Evolutionary conservation across 2,797 vertebrate species (phyloP).

Genomic region (Rhadinocentrus ornatus): DNA sequence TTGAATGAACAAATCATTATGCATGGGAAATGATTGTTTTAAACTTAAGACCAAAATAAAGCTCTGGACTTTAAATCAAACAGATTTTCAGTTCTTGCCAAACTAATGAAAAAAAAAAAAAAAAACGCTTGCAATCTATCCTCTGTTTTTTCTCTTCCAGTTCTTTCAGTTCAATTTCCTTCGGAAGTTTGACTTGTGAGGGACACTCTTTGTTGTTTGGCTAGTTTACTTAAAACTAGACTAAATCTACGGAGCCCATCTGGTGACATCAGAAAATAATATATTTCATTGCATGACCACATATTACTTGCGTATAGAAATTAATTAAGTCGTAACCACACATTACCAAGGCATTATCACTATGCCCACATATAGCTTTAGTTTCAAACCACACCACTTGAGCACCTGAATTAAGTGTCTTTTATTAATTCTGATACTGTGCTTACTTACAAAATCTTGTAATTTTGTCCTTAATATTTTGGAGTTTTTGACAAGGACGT

Average conservation of each 20-base stretch:
- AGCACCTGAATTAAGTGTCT: too few relatives aligned
- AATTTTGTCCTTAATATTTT: too few relatives aligned
- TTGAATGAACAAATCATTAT: neutral
- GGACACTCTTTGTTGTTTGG: conserved; percentile 40
- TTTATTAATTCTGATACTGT: too few relatives aligned
- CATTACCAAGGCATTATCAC: too few relatives aligned
- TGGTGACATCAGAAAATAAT: neutral
- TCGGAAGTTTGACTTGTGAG: conserved; percentile 8
- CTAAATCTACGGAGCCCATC: conserved; percentile 23
- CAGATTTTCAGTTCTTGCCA: conserved; percentile 14
- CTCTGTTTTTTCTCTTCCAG: conserved; percentile 7
- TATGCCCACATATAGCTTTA: too few relatives aligned
- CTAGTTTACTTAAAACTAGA: conserved; percentile 42
- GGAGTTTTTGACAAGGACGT: too few relatives aligned
- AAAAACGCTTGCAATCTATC: too few relatives aligned
- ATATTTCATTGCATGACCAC: neutral
- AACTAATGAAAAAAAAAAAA: too few relatives aligned
- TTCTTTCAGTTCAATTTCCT: conserved; percentile 7
- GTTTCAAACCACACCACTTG: too few relatives aligned
- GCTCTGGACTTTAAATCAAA: conserved; percentile 4
- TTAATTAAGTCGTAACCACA: neutral
- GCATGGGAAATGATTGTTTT: neutral
- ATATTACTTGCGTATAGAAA: neutral
- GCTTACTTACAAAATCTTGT: too few relatives aligned
- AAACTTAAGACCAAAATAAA: neutral